phyloP scores from a whole-genome alignment of 2,113 vertebrate genomes.

The Desmodus rotundus region DNA sequence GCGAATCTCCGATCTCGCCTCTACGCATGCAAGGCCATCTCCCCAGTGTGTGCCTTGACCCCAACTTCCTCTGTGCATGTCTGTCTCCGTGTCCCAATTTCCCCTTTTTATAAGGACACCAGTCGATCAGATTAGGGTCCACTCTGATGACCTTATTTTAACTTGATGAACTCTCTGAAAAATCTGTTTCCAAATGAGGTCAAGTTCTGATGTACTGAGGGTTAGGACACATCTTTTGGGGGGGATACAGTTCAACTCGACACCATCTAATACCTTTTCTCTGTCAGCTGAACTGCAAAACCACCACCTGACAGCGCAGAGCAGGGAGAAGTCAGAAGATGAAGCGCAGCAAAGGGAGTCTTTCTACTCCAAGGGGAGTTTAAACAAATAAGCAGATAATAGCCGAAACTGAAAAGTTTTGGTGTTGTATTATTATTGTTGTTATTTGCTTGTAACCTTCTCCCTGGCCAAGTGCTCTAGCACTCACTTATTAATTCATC shows the following conservation, averaged over 20 bases:
- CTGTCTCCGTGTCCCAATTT: background rate
- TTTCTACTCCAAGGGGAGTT: background rate
- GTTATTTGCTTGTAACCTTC: background rate
- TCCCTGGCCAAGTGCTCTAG: background rate
- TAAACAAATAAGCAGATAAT: background rate
- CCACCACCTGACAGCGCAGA: background rate
- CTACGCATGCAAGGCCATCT: background rate
- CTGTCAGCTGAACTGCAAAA: background rate
- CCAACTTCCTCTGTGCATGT: background rate
- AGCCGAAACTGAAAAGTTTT: background rate
- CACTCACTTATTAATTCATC: background rate
- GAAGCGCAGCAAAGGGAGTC: background rate
- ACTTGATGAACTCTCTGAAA: background rate
- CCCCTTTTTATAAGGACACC: background rate
- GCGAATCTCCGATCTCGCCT: background rate
- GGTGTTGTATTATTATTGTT: background rate
- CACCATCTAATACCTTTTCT: background rate
- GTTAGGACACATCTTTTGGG: background rate
- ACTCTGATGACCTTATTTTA: background rate
- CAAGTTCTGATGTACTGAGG: background rate
- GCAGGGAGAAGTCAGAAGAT: background rate
- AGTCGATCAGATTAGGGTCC: background rate
- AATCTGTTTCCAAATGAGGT: background rate
- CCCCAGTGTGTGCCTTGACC: background rate
- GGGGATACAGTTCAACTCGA: background rate